Conservation (phyloP, 2,113 vertebrate genomes). For the Xenus cinereus region DNA sequence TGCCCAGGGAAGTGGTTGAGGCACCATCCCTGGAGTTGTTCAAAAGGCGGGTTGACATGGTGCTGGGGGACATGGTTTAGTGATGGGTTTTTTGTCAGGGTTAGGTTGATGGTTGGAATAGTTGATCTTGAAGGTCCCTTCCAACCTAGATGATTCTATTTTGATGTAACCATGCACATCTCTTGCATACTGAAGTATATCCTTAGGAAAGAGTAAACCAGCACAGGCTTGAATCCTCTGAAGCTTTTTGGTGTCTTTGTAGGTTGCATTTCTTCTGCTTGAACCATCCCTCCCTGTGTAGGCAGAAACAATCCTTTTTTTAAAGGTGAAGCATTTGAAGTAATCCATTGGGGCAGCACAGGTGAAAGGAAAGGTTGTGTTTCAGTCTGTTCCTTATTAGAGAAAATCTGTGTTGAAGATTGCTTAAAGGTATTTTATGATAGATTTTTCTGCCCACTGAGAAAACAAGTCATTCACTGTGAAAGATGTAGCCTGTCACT, state of each 20-base stretch:
- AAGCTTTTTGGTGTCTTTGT: not conserved
- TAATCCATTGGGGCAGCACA: not conserved
- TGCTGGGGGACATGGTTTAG: no score
- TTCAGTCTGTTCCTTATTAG: not conserved
- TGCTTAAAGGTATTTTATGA: not conserved
- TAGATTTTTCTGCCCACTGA: not conserved
- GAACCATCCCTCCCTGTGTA: not conserved
- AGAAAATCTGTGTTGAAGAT: not conserved
- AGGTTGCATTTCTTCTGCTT: not conserved
- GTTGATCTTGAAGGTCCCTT: no score
- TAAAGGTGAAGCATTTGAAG: not conserved
- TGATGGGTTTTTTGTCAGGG: no score
- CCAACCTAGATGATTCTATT: not conserved
- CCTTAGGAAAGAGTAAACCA: not conserved
- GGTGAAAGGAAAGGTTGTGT: not conserved
- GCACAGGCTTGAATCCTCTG: not conserved
- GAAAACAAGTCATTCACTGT: not conserved
- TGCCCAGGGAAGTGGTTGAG: no score
- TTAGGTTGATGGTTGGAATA: no score
- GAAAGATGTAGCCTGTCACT: not conserved
- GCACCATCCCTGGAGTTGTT: no score
- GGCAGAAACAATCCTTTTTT: not conserved
- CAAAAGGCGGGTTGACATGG: no score
- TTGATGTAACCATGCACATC: not conserved
- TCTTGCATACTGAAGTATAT: not conserved